Evolutionary conservation across 1,140 invertebrate genomes (phyloP).

Genomic region (Ptiloglossa arizonensis): DNA sequence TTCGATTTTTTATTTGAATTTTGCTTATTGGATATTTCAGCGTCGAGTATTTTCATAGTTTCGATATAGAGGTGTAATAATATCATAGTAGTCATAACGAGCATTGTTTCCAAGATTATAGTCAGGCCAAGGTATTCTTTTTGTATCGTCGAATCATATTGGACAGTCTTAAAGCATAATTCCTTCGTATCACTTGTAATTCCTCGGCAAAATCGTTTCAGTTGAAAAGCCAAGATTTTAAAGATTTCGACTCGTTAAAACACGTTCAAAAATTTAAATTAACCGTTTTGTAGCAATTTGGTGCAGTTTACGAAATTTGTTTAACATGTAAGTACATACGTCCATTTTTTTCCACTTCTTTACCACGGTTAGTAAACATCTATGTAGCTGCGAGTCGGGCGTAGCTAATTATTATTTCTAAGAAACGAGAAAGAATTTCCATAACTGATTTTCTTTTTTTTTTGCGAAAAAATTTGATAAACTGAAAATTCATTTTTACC

Average conservation of each 20-base stretch:
- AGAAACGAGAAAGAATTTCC: not conserved
- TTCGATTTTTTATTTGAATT: not conserved
- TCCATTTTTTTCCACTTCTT: not conserved
- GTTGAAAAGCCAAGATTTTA: not conserved
- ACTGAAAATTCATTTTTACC: not conserved
- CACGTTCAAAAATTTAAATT: not conserved
- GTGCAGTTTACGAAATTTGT: not conserved
- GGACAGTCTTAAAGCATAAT: not conserved
- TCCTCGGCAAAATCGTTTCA: not conserved
- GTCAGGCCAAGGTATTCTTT: conserved; percentile 8
- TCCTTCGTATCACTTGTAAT: not conserved
- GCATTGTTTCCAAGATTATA: conserved; percentile 2
- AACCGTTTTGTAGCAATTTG: not conserved
- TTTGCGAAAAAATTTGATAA: not conserved
- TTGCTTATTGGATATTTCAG: too few relatives aligned
- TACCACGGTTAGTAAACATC: not conserved
- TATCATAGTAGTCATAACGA: conserved; percentile 19
- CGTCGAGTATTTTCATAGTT: not conserved
- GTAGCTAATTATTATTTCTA: not conserved
- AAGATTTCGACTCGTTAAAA: not conserved
- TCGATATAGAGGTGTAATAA: not conserved
- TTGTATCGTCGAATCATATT: not conserved
- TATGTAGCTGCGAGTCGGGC: not conserved
- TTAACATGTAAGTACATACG: not conserved
- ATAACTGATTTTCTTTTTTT: not conserved